Evolutionary conservation across 2,888 invertebrate genomes (phyloP), one percentile per base, ranked within the genome.

Genomic region (Anarsia innoxiella): DNA sequence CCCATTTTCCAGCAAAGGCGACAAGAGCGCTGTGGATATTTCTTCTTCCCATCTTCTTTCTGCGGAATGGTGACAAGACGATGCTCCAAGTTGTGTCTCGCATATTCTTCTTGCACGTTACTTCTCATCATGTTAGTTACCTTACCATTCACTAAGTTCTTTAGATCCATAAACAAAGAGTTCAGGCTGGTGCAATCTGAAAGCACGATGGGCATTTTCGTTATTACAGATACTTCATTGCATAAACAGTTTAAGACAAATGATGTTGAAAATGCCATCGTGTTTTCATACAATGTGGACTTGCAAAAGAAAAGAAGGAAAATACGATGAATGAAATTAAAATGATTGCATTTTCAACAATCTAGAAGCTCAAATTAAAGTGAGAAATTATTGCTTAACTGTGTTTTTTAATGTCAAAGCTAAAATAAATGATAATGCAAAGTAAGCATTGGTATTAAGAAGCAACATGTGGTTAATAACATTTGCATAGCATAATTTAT

Each of bases 201-300:
- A 86, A 86, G 66, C 82, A 86, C 80, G 85, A 80, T 82, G 74
- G 86, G 74, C 80, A 83, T 86, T 84, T 82, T 84, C 82, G 76
- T 64, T 72, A 66, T 53, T 51, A 51, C 52, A 5, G 4, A 51
- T 49, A 58, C 46, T 37, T 13, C 23, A 4, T 32, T 13, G 13
- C 12, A 32, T 12, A 23, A 13, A 23, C 12, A 3, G 23, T 12
- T 27, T 12, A n/a, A 28, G 10, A 28, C 13, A 23, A 45, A 27
- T 12, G 3, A 74, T 82, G 84, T 83, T 83, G 84, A 84, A 84
- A 84, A 84, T 84, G 84, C 84, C 84, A 82, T 83, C 84, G 77
- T 84, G 84, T 78, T 84, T 84, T 77, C 83, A 74, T 68, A 67
- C 60, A 52, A 57, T 59, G 54, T 68, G 68, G 65, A 65, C 56